phyloP scores from a whole-genome alignment of 2,113 vertebrate genomes.

The Anas platyrhynchos region DNA sequence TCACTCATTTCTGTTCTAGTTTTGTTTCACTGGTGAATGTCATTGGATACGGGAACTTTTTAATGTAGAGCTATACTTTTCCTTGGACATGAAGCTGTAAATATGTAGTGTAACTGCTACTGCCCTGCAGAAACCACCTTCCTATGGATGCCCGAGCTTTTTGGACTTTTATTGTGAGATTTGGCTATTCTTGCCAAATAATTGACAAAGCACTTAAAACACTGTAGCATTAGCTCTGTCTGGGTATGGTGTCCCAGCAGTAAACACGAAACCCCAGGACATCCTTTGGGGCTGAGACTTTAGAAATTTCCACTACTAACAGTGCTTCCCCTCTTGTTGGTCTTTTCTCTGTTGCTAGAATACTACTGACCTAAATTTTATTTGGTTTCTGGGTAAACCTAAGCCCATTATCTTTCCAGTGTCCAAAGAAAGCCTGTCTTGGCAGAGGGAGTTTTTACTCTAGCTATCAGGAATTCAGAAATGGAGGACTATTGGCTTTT shows the following conservation, averaged over 20 bases:
- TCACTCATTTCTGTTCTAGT: constrained; percentile 33
- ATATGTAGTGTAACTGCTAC: not conserved
- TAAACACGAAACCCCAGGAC: not conserved
- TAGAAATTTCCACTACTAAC: not conserved
- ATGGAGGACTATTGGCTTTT: not conserved
- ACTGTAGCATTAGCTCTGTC: not conserved
- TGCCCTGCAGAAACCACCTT: not conserved
- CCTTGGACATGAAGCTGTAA: not conserved
- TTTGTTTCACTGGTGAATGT: constrained; percentile 11
- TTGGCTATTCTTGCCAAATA: not conserved
- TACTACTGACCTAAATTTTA: not conserved
- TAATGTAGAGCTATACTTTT: not conserved
- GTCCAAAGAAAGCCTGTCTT: not conserved
- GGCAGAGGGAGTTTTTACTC: not conserved
- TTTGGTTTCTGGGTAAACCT: not conserved
- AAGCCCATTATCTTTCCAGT: not conserved
- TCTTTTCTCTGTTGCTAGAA: not conserved
- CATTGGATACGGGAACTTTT: not conserved
- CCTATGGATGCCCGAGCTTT: not conserved
- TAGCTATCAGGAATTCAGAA: not conserved
- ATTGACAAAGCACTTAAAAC: not conserved
- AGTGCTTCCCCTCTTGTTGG: not conserved
- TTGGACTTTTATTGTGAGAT: not conserved
- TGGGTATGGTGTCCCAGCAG: not conserved
- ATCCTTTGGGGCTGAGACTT: not conserved